Base-by-base conservation (phyloP, 2,113 vertebrate species). In the Climacteris rufus region DNA sequence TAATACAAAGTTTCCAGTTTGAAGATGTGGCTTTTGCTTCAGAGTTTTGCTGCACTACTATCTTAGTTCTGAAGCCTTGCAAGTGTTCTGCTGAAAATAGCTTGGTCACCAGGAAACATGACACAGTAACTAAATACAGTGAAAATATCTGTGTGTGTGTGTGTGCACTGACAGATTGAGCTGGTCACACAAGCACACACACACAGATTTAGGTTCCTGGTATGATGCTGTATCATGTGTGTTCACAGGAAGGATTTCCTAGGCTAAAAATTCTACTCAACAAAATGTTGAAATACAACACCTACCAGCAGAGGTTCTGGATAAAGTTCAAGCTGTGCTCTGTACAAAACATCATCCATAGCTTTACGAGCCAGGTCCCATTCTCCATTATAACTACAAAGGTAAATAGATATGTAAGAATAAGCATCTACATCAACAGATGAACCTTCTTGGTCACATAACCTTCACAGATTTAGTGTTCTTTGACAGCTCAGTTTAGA, bases 251-350 rank as follows among this genome's bases (percentile, higher is more conserved):
- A 65, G 9, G 14, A 66, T 23, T 63, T 63, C n/a, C 25, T 78
- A 83, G 37, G 49, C 60, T 78, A 42, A 35, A 81, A 96, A 44
- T 44, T 89, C 65, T 78, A 50, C 28, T 69, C 4, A 25, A 64
- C 59, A 66, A 54, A 40, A 22, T 1, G 63, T 2, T 83, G 76
- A 81, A 75, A 72, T 59, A 33, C 25, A 84, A 68, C 12, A 99
- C 99, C 61, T 98, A 99, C 99, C 99, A 99, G 97, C 30, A 99
- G 96, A 84, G 99, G 99, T 96, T 99, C 99, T 88, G 99, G 99
- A 97, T 99, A 99, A 61, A 99, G 97, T 68, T 99, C 99, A 75
- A 99, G 97, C 97, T 99, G 99, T 45, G 99, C 99, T 97, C 99
- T 98, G 85, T 99, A 99, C 72, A 99, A 97, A 95, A 99, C 97